Base-by-base conservation (phyloP, 2,888 invertebrate genomes). In the Teleogryllus oceanicus region DNA sequence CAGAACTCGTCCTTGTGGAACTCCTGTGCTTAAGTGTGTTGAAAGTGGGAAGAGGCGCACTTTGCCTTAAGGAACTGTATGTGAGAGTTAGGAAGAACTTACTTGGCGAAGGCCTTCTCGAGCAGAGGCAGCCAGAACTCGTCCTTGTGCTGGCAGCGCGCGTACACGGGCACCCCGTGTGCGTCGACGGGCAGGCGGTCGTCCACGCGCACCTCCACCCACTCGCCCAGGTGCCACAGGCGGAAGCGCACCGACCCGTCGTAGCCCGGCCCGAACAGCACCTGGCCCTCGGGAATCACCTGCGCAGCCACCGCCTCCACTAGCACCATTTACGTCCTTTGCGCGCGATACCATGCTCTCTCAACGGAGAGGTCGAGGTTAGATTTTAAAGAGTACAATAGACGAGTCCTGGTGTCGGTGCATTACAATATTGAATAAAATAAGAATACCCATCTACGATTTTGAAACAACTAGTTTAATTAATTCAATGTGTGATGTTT, bases 51-150 rank as follows among this genome's bases (percentile, higher is more conserved):
- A 24, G 24, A 24, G 24, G 1, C 21, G 21, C 21, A 21, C 21
- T 21, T 21, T 1, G 21, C 21, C 21, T 21, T 21, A 21, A 1
- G 21, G 21, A 21, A 21, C 21, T 21, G 21, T 21, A 21, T 21
- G 21, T 21, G 21, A 1, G 21, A 21, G 21, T 1, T 2, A 3
- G 18, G 13, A 18, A 62, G 62, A 16, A 18, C 84, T 92, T 92
- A 85, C 92, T 91, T 62, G 62, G 62, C 62, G n/a, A 62, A 62
- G 62, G 62, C 62, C n/a, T 62, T 62, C n/a, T 62, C 62, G 62
- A 92, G 85, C 18, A 92, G 86, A 2, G 91, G 89, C 83, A 84
- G 81, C 91, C 91, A 92, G 85, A 91, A 92, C 84, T 91, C 91
- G 84, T 90, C 89, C 75, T 86, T 85, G 4, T 87, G 86, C 82